Percentiles rank a stretch among this genome's conserved stretches.
Conservation (phyloP, 2,888 invertebrate genomes). For the Drosophila koepferae region DNA sequence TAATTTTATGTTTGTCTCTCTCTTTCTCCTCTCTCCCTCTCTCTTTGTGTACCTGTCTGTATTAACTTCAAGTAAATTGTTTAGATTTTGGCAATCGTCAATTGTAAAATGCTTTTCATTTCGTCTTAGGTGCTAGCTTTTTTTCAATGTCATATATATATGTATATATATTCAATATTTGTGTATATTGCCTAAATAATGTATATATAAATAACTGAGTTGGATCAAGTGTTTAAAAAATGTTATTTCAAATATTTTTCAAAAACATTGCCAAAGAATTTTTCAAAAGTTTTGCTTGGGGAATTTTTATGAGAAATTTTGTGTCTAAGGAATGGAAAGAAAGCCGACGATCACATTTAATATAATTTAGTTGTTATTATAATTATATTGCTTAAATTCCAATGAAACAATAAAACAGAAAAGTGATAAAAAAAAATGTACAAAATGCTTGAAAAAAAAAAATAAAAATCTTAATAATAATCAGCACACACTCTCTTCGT, state of each 20-base stretch:
- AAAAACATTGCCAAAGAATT: conserved; percentile 37
- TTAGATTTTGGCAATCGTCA: conserved; percentile 37
- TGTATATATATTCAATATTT: neutral
- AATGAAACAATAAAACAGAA: neutral
- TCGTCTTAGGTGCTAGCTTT: conserved; percentile 19
- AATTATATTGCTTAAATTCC: conserved; percentile 1
- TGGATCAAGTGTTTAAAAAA: conserved; percentile 38
- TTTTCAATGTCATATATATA: conserved; percentile 51
- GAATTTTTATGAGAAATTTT: conserved; percentile 3
- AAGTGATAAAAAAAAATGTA: neutral
- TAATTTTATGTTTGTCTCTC: neutral
- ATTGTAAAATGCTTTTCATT: conserved; percentile 17
- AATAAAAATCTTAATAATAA: neutral
- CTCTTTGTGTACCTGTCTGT: neutral
- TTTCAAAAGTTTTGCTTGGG: conserved; percentile 9
- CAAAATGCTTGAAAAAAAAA: neutral
- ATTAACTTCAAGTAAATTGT: conserved; percentile 32
- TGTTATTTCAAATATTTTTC: conserved; percentile 35
- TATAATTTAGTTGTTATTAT: neutral
- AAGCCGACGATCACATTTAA: neutral
- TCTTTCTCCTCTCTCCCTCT: neutral
- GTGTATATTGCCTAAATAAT: no score
- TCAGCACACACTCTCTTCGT: neutral
- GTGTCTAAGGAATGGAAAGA: neutral
- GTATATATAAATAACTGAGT: conserved; percentile 14